These are phyloP conservation scores for Heptranchias perlo DNA, from an alignment of 2,113 vertebrate genomes.

Conservation along the genomic window DNA sequence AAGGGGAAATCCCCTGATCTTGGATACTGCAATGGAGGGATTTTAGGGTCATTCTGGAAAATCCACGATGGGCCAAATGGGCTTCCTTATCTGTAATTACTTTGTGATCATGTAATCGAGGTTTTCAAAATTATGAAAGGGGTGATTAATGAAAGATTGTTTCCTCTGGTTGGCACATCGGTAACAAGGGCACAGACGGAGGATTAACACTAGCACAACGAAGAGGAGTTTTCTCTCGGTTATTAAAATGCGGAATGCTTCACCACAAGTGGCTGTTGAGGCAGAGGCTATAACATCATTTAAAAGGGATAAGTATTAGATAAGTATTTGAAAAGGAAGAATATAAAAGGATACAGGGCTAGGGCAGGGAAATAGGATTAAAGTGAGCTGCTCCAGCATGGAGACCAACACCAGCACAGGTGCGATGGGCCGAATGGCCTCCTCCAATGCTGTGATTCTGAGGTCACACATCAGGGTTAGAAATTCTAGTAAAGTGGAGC, in stretches of 20 bases:
- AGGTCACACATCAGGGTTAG: neutral
- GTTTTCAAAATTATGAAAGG: too few relatives aligned
- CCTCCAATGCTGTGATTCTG: neutral
- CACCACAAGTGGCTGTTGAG: neutral
- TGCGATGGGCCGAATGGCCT: neutral
- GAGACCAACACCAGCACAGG: neutral
- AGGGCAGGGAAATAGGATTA: neutral
- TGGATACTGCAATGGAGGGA: neutral
- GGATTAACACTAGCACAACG: neutral
- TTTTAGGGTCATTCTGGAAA: neutral
- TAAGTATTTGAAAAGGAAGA: neutral
- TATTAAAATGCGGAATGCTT: neutral
- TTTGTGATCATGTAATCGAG: neutral
- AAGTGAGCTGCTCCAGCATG: neutral
- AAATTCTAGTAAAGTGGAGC: neutral
- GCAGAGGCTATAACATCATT: neutral
- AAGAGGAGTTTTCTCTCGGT: too few relatives aligned
- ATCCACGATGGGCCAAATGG: neutral
- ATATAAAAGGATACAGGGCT: neutral
- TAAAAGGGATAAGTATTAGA: neutral
- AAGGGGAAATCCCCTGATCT: neutral
- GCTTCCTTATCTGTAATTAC: neutral
- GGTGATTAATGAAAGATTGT: neutral
- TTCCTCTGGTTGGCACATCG: neutral
- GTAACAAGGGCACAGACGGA: too few relatives aligned